These are phyloP conservation scores for Macrobrachium rosenbergii DNA, from an alignment of 1,140 invertebrate species.

Conservation along the genomic window DNA sequence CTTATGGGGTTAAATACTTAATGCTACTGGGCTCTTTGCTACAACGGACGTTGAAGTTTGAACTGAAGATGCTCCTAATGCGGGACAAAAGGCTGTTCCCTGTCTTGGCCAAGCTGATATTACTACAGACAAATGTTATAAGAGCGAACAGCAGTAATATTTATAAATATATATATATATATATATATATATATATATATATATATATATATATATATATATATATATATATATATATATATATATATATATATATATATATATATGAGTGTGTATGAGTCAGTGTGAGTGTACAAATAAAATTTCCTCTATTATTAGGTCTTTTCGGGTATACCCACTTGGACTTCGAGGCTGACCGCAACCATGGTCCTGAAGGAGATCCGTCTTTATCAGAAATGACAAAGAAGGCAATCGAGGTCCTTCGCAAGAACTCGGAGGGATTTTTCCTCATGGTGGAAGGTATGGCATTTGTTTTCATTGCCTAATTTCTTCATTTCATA, in stretches of 20 bases:
- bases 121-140: no score
- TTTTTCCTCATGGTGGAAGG: slow-evolving; percentile 75
- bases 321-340: slow-evolving; percentile 84
- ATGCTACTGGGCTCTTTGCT: no score
- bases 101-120: no score
- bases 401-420: slow-evolving; percentile 82
- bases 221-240: not conserved
- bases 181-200: slow-evolving; percentile 1
- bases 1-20: no score
- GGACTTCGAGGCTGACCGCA: slow-evolving; percentile 79
- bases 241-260: not conserved
- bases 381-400: slow-evolving; percentile 87
- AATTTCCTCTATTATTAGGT: slow-evolving; percentile 67
- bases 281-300: not conserved
- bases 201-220: slow-evolving; percentile 1
- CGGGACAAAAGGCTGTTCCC: no score
- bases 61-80: no score
- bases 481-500: not conserved
- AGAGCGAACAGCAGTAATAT: no score
- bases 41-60: no score
- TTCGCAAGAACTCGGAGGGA: slow-evolving; percentile 82
- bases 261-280: not conserved
- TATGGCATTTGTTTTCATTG: slow-evolving; percentile 47
- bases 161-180: slow-evolving; percentile 6
- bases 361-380: slow-evolving; percentile 75